Conservation (phyloP, 2,888 invertebrate genomes). For the Lampropteryx suffumata region DNA sequence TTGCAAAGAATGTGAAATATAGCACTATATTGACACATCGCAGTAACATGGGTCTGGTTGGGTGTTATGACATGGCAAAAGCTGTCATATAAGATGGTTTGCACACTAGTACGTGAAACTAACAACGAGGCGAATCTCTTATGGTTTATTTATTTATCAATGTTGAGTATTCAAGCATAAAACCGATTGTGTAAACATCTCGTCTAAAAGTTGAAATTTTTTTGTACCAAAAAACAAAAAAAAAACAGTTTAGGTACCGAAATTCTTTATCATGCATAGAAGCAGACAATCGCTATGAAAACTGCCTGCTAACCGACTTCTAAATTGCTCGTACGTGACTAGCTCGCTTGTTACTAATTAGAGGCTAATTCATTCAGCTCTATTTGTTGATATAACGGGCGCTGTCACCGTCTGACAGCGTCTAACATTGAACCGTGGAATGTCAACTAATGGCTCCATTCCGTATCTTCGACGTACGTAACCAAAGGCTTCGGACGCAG, state of each 20-base stretch:
- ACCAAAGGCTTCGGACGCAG: conserved; percentile 5
- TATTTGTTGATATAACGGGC: conserved; percentile 34
- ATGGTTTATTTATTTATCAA: too few relatives aligned
- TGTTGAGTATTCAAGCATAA: too few relatives aligned
- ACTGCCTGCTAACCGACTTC: conserved; percentile 19
- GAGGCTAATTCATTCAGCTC: conserved; percentile 32
- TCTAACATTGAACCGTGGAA: conserved; percentile 20
- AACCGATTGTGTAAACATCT: too few relatives aligned
- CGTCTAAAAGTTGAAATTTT: too few relatives aligned
- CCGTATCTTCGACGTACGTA: conserved; percentile 11
- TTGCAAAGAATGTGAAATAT: not conserved
- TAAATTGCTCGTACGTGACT: conserved; percentile 22
- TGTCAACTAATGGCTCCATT: conserved; percentile 15
- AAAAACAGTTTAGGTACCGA: not conserved
- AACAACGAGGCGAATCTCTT: too few relatives aligned
- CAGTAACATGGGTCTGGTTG: too few relatives aligned
- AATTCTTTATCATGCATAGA: conserved; percentile 3
- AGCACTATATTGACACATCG: too few relatives aligned
- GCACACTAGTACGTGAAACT: too few relatives aligned
- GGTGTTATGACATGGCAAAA: too few relatives aligned
- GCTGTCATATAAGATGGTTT: too few relatives aligned
- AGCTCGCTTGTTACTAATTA: conserved; percentile 22
- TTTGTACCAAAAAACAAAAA: too few relatives aligned
- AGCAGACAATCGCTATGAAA: conserved; percentile 10
- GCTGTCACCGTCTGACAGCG: conserved; percentile 26